Evolutionary conservation across 2,888 invertebrate species (phyloP).

Genomic region (Chymomyza amoena): DNA sequence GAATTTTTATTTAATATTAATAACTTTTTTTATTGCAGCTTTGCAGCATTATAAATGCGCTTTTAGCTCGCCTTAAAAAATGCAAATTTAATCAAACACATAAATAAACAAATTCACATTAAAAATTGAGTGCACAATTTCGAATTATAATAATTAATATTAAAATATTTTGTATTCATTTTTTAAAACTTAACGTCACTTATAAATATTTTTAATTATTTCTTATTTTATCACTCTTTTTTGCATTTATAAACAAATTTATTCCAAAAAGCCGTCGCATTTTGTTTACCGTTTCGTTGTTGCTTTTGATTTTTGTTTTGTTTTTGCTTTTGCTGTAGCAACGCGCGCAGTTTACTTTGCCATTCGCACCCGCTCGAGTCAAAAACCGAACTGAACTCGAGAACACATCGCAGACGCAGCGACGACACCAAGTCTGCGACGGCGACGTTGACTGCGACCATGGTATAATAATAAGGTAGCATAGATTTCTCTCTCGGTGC

Average conservation of each 20-base stretch:
- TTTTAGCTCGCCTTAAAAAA: not conserved
- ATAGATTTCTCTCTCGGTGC: no score
- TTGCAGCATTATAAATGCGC: not conserved
- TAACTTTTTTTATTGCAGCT: no score
- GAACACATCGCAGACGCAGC: constrained; percentile 36
- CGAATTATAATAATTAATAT: not conserved
- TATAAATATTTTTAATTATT: constrained; percentile 23
- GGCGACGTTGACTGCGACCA: constrained; percentile 7
- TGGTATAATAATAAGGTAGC: no score
- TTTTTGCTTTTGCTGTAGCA: not conserved
- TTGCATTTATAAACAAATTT: constrained; percentile 1
- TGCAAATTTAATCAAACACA: not conserved
- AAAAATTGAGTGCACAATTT: no score
- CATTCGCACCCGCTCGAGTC: constrained; percentile 51
- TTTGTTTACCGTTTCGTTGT: constrained; percentile 16
- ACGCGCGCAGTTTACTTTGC: constrained; percentile 31
- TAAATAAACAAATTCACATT: not conserved
- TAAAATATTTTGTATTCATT: not conserved
- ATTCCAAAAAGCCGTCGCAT: constrained; percentile 31
- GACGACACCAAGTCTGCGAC: constrained; percentile 29
- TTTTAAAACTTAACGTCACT: not conserved
- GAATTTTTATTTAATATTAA: no score
- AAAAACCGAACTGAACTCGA: constrained; percentile 62
- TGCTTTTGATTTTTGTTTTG: not conserved
- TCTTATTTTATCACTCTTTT: constrained; percentile 14